These are phyloP conservation scores for Tortrix viridana DNA, from an alignment of 2,888 invertebrate genomes.

Conservation along the genomic window DNA sequence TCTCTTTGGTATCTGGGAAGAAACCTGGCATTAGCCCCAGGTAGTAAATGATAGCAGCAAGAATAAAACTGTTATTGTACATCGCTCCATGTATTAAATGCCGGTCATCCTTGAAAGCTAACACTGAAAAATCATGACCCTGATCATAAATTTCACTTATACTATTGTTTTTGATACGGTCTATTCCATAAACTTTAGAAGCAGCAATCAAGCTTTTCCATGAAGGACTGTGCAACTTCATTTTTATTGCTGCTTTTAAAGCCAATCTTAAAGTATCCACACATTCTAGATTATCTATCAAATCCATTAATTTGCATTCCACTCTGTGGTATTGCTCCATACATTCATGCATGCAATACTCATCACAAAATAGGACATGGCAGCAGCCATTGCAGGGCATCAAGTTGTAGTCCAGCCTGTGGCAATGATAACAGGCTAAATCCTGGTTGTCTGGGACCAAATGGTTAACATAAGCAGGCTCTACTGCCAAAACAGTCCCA, in stretches of 20 bases:
- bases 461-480: slow-evolving; percentile 44
- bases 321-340: slow-evolving; percentile 43
- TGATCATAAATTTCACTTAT: slow-evolving; percentile 43
- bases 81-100: slow-evolving; percentile 44
- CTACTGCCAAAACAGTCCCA: slow-evolving; percentile 48
- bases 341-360: slow-evolving; percentile 43
- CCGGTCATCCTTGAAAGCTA: slow-evolving; percentile 40
- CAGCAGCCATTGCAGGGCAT: slow-evolving; percentile 48
- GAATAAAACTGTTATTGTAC: slow-evolving; percentile 42
- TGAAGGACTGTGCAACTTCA: slow-evolving; percentile 38
- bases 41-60: slow-evolving; percentile 43
- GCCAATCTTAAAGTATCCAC: slow-evolving; percentile 25
- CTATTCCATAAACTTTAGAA: slow-evolving; percentile 40
- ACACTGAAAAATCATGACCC: slow-evolving; percentile 40
- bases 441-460: slow-evolving; percentile 18
- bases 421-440: slow-evolving; percentile 47
- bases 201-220: slow-evolving; percentile 45
- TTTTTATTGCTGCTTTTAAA: slow-evolving; percentile 45
- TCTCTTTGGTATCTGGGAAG: slow-evolving; percentile 40
- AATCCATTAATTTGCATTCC: slow-evolving; percentile 46
- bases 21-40: slow-evolving; percentile 40
- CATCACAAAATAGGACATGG: slow-evolving; percentile 46
- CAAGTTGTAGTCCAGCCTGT: slow-evolving; percentile 44
- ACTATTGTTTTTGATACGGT: slow-evolving; percentile 39
- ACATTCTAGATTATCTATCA: slow-evolving; percentile 24